Percentiles rank a stretch among this genome's conserved stretches.
phyloP scores from a whole-genome alignment of 2,113 vertebrate genomes.

The Ctenomys sociabilis region DNA sequence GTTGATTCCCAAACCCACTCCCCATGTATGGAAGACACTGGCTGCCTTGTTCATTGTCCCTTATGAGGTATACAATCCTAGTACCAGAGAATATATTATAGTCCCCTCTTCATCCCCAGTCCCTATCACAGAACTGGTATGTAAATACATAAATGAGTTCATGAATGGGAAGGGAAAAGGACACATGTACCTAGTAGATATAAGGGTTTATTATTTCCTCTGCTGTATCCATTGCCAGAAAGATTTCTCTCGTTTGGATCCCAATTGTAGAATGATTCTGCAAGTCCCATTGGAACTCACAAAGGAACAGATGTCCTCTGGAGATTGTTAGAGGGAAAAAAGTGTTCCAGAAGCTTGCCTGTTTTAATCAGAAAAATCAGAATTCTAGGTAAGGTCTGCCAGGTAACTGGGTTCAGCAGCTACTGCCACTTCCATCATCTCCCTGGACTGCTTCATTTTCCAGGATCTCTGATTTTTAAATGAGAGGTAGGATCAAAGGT shows the following conservation, averaged over 20 bases:
- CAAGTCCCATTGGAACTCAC: not conserved
- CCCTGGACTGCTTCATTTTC: slow-evolving; percentile 55
- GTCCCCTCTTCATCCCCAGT: not conserved
- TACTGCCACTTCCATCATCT: slow-evolving; percentile 16
- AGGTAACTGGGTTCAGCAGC: slow-evolving; percentile 33
- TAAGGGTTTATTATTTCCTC: not conserved
- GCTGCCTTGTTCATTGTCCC: not conserved
- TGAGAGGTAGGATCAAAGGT: slow-evolving; percentile 58
- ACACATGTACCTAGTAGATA: not conserved
- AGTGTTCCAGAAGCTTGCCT: not conserved
- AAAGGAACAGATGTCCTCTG: slow-evolving; percentile 30
- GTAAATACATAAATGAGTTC: not conserved
- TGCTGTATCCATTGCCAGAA: not conserved
- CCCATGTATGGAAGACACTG: not conserved
- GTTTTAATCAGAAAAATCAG: slow-evolving; percentile 48
- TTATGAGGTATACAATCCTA: not conserved
- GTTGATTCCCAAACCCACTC: not conserved
- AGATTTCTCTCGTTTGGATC: not conserved
- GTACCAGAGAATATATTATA: not conserved
- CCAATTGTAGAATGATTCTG: not conserved
- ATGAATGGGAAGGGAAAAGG: not conserved
- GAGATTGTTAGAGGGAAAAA: not conserved
- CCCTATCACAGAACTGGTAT: not conserved
- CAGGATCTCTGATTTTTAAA: slow-evolving; percentile 64
- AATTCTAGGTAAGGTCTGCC: slow-evolving; percentile 36